Conservation (phyloP, 2,113 vertebrate species). For the Scytalopus superciliaris region DNA sequence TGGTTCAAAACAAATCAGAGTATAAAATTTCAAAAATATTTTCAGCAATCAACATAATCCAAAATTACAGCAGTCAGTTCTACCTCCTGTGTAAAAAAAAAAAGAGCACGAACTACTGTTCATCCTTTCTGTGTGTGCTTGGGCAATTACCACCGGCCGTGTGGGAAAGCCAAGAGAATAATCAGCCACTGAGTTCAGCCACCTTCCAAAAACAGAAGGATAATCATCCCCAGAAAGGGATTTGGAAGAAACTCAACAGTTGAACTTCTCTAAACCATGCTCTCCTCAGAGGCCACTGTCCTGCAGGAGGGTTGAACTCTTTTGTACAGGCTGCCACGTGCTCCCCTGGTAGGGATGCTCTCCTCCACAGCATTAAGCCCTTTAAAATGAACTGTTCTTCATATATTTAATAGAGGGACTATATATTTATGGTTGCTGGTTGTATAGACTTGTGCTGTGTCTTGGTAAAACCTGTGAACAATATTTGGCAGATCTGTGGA, state of each 20-base stretch:
- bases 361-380: neutral
- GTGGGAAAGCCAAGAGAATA: neutral
- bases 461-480: neutral
- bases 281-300: neutral
- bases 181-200: neutral
- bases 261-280: neutral
- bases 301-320: neutral
- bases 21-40: neutral
- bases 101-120: neutral
- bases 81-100: neutral
- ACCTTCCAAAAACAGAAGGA: neutral
- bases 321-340: fast-evolving
- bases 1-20: neutral
- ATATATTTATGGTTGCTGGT: neutral
- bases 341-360: neutral
- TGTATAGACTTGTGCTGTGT: neutral
- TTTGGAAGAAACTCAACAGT: neutral
- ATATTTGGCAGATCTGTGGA: neutral
- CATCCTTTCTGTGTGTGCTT: neutral
- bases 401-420: neutral
- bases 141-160: neutral
- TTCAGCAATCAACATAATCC: neutral
- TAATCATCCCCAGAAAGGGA: neutral
- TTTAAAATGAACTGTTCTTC: neutral
- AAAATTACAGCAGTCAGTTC: neutral